phyloP scores from a whole-genome alignment of 23 tunicate species.

The Halocynthia roretzi region DNA sequence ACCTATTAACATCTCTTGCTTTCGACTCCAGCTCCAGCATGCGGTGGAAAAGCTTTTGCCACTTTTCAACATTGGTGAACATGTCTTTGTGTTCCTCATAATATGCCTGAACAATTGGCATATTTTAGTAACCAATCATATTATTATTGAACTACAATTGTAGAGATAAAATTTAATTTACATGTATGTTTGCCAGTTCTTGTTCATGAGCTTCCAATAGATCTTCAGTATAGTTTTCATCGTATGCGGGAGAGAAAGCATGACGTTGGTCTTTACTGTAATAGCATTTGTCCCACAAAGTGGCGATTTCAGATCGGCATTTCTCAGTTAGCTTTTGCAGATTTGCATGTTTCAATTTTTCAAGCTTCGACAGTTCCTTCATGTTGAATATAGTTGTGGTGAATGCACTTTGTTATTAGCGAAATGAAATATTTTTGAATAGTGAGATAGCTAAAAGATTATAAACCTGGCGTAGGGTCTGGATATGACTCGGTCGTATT shows the following conservation, averaged over 20 bases:
- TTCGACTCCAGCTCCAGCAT: constrained; percentile 80
- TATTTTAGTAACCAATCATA: neutral
- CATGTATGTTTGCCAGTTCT: constrained; percentile 78
- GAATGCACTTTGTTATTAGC: neutral
- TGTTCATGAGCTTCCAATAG: constrained; percentile 63
- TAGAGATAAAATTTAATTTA: constrained; percentile 22
- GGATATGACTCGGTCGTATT: constrained; percentile 39
- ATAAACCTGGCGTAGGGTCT: constrained; percentile 36
- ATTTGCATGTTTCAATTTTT: constrained; percentile 48
- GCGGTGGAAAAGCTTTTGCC: constrained; percentile 64
- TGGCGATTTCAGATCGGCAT: constrained; percentile 53
- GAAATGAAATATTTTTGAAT: neutral
- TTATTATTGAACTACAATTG: neutral
- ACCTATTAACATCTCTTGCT: constrained; percentile 60
- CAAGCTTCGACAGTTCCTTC: constrained; percentile 33
- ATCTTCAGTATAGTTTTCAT: constrained; percentile 73
- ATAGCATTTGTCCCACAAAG: constrained; percentile 74
- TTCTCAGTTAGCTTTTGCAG: constrained; percentile 61
- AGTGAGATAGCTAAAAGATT: neutral
- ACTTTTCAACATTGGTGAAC: constrained; percentile 63
- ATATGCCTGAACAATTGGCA: constrained; percentile 37
- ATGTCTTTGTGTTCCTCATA: constrained; percentile 77
- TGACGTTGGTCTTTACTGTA: constrained; percentile 73
- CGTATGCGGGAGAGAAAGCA: constrained; percentile 36
- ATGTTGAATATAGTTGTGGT: neutral